These are phyloP conservation scores for Larimichthys crocea DNA, from an alignment of 2,113 vertebrate species.

Conservation along the genomic window DNA sequence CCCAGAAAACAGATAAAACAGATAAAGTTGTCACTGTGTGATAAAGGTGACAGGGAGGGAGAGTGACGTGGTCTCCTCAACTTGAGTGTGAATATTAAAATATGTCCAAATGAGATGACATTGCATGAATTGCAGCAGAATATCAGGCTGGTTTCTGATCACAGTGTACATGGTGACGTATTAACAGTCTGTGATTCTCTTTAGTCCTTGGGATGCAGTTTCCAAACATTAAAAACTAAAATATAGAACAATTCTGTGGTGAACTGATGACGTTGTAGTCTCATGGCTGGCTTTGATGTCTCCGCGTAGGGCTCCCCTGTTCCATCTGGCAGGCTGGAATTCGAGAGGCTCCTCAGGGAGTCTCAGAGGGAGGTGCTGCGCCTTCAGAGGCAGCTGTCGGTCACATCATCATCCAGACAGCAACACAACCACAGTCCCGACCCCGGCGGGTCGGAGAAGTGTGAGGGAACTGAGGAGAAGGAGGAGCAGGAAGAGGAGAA, in stretches of 20 bases:
- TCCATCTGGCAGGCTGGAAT: constrained; percentile 83
- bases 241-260: not conserved
- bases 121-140: too few relatives aligned
- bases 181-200: not conserved
- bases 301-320: constrained; percentile 69
- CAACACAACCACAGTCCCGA: constrained; percentile 48
- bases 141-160: not conserved
- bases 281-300: constrained; percentile 2
- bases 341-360: constrained; percentile 91
- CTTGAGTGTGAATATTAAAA: not conserved
- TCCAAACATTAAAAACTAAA: not conserved
- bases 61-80: not conserved
- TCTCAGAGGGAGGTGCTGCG: constrained; percentile 96
- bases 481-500: not conserved
- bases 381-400: constrained; percentile 93
- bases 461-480: constrained; percentile 32
- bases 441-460: constrained; percentile 24
- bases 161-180: too few relatives aligned
- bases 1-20: not conserved
- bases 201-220: not conserved
- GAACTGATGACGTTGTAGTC: not conserved
- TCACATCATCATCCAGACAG: constrained; percentile 79
- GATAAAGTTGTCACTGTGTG: not conserved
- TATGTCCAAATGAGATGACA: not conserved
- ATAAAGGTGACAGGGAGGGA: not conserved